Evolutionary conservation across 2,888 invertebrate genomes (phyloP).

Genomic region (Aquatica leii): DNA sequence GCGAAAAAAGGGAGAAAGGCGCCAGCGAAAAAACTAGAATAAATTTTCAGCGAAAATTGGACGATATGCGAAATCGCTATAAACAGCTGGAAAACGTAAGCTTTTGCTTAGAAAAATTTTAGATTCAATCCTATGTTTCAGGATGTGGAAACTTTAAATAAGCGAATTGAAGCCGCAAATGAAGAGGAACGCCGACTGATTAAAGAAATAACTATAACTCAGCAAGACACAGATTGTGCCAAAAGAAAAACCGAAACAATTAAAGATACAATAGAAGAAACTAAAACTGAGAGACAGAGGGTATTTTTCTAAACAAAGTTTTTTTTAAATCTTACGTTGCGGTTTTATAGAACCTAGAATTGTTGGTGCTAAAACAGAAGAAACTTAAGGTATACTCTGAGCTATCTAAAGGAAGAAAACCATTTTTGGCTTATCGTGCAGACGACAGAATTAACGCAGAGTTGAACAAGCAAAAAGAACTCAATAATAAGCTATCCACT

Average conservation of each 20-base stretch:
- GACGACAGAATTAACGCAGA: slow-evolving; percentile 65
- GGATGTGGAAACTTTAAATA: slow-evolving; percentile 19
- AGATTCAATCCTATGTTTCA: slow-evolving; percentile 17
- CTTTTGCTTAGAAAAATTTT: not conserved
- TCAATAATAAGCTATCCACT: slow-evolving; percentile 67
- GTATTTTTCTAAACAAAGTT: not conserved
- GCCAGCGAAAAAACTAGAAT: slow-evolving; percentile 61
- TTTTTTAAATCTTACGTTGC: slow-evolving; percentile 20
- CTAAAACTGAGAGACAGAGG: slow-evolving; percentile 21
- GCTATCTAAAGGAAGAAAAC: slow-evolving; percentile 59
- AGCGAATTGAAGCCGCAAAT: slow-evolving; percentile 16
- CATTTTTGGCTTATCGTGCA: slow-evolving; percentile 50
- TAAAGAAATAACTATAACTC: slow-evolving; percentile 15
- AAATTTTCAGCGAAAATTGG: slow-evolving; percentile 65
- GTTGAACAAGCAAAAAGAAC: slow-evolving; percentile 65
- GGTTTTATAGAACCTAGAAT: slow-evolving; percentile 63
- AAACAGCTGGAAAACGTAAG: slow-evolving; percentile 64
- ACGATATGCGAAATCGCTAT: slow-evolving; percentile 67
- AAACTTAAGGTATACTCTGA: slow-evolving; percentile 69
- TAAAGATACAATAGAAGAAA: slow-evolving; percentile 18
- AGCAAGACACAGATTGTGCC: not conserved
- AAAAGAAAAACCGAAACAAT: not conserved
- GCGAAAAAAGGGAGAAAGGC: slow-evolving; percentile 61
- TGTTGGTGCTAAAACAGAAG: slow-evolving; percentile 74
- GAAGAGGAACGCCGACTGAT: slow-evolving; percentile 19